Evolutionary conservation across 1,140 invertebrate genomes (phyloP).

Genomic region (Drosophila melanica): DNA sequence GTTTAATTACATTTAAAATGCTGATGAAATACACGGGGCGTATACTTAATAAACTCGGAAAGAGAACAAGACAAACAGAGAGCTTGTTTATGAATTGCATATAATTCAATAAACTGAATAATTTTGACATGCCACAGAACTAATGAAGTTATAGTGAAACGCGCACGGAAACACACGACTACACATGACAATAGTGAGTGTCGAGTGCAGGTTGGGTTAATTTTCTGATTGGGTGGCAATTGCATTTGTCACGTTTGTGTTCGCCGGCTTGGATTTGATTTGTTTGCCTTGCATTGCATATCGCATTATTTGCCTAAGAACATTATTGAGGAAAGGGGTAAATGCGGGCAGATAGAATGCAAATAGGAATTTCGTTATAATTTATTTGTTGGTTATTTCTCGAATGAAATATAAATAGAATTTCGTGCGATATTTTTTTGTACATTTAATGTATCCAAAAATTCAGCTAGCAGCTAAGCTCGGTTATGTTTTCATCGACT

Average conservation of each 20-base stretch:
- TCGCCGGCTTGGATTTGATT: conserved; percentile 24
- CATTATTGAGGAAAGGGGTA: conserved; percentile 7
- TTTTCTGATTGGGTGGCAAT: conserved; percentile 20
- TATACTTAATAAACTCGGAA: conserved; percentile 60
- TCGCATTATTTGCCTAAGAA: conserved; percentile 34
- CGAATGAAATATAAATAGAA: no score
- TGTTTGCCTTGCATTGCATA: conserved; percentile 33
- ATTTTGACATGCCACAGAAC: conserved; percentile 66
- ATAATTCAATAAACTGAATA: conserved; percentile 72
- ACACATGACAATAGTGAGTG: background rate
- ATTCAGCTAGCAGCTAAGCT: no score
- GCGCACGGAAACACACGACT: background rate
- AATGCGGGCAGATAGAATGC: background rate
- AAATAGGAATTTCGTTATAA: conserved; percentile 1
- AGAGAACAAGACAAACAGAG: conserved; percentile 13
- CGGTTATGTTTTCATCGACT: no score
- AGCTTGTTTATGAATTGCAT: conserved; percentile 31
- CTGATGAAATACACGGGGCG: conserved; percentile 41
- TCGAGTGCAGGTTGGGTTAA: no score
- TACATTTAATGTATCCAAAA: no score
- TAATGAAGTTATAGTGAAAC: conserved; percentile 67
- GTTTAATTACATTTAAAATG: conserved; percentile 72
- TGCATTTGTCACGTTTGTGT: conserved; percentile 40
- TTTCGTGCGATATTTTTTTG: no score
- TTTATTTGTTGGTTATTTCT: no score